Evolutionary conservation across 2,113 vertebrate species (phyloP).

Genomic region (Nesoenas mayeri): DNA sequence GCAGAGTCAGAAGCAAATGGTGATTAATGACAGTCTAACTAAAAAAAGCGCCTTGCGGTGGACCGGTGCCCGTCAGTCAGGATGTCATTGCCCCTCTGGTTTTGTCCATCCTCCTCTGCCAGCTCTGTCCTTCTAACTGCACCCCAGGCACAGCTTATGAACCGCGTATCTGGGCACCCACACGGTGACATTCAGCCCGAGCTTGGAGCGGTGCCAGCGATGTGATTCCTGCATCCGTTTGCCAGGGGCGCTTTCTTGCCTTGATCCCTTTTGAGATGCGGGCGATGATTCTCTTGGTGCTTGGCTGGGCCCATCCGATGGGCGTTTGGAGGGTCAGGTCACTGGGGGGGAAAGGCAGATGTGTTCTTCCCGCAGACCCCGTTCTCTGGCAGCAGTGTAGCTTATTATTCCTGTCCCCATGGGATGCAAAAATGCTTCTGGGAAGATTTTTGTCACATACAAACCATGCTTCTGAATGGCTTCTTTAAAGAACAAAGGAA

Average conservation of each 20-base stretch:
- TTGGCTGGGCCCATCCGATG: not conserved
- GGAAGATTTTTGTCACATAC: not conserved
- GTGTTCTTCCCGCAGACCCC: not conserved
- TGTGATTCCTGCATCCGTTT: not conserved
- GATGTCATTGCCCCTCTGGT: not conserved
- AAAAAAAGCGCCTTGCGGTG: not conserved
- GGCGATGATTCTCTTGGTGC: not conserved
- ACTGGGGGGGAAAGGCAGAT: not conserved
- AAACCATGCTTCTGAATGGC: not conserved
- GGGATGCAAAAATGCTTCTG: not conserved
- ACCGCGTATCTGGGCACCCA: not conserved
- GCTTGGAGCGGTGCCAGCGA: accelerated
- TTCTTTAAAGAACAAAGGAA: not conserved
- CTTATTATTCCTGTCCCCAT: not conserved
- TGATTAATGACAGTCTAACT: not conserved
- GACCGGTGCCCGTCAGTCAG: not conserved
- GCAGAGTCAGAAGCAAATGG: not conserved
- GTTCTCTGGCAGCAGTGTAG: not conserved
- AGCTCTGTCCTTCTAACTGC: not conserved
- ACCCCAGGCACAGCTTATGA: not conserved
- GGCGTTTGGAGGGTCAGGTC: not conserved
- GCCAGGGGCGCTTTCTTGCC: not conserved
- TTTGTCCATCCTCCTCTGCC: not conserved
- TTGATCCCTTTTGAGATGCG: not conserved
- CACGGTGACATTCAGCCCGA: not conserved